phyloP scores from a whole-genome alignment of 2,888 invertebrate species.

The Epirrhoe tristata region DNA sequence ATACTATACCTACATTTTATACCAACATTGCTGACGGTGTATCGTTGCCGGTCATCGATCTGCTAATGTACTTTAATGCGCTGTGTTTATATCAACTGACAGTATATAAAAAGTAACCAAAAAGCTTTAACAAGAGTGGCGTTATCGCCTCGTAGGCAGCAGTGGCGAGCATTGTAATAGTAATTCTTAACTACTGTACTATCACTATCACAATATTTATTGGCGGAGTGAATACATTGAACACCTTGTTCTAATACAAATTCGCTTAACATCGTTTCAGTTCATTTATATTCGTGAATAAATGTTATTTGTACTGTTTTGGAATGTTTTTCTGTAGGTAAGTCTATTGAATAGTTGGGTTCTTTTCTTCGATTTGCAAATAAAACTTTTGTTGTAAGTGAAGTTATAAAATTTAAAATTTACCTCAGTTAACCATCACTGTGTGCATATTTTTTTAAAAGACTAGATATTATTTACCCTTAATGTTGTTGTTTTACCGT shows the following conservation, averaged over 20 bases:
- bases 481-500: background rate
- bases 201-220: conserved; percentile 23
- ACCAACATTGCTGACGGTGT: background rate
- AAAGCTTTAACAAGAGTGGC: background rate
- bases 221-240: conserved; percentile 16
- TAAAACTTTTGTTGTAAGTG: background rate
- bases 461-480: background rate
- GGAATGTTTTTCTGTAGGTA: conserved; percentile 19
- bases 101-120: background rate
- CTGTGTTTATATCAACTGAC: background rate
- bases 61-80: background rate
- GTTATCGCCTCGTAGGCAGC: background rate
- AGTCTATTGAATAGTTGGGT: background rate
- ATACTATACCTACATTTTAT: background rate
- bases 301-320: conserved; percentile 33
- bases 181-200: conserved; percentile 14
- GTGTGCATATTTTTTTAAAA: background rate
- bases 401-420: background rate
- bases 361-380: background rate
- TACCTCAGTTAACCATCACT: background rate
- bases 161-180: background rate
- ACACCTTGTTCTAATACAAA: conserved; percentile 30
- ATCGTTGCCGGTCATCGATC: background rate
- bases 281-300: conserved; percentile 37
- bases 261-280: conserved; percentile 30